Evolutionary conservation across 2,113 vertebrate species (phyloP), one percentile per base, ranked within the genome.

Genomic region (Cyprichromis sp.): DNA sequence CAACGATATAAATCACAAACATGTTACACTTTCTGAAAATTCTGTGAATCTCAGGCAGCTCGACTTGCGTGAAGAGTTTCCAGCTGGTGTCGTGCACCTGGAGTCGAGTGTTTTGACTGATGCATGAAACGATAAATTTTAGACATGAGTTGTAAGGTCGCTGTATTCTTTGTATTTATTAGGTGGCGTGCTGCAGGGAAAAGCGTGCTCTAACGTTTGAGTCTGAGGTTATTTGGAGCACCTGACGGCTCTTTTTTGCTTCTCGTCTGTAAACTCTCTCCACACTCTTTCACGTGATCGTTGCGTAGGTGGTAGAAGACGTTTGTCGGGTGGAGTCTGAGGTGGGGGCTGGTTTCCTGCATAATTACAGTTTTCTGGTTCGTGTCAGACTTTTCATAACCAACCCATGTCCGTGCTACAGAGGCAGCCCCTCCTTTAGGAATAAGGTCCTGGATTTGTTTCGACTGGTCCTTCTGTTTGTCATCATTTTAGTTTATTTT

Each of bases 61-160:
- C 14, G 0, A 16, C 24, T 57, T 57, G 54, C 1, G 12, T 57
- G 54, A 26, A 57, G 3, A 9, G 57, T 31, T 31, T 59, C 26
- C 26, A 31, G 57, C 55, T 59, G 1, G 55, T 0, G 26, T 9
- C 26, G 5, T 29, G 55, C 0, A 9, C 0, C 26, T 31, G 26
- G 5, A 59, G 26, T 31, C 57, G 0, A 9, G 57, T 9, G 57
- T 59, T 31, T 59, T 31, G 0, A 59, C 55, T 0, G 12, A 14
- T 8, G 54, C 24, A 2, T 57, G 54, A 55, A 55, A 55, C 7
- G 12, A 57, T 57, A 26, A 0, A 26, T 57, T 57, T 29, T 0
- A 57, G 54, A 55, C 0, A 14, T 4, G 5, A 55, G 12, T 55
- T 55, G 21, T 57, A 57, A 57, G 12, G 54, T 57, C 1, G 24